Conservation (phyloP, 2,797 vertebrate species). For the Oryzias dopingdopingensis region DNA sequence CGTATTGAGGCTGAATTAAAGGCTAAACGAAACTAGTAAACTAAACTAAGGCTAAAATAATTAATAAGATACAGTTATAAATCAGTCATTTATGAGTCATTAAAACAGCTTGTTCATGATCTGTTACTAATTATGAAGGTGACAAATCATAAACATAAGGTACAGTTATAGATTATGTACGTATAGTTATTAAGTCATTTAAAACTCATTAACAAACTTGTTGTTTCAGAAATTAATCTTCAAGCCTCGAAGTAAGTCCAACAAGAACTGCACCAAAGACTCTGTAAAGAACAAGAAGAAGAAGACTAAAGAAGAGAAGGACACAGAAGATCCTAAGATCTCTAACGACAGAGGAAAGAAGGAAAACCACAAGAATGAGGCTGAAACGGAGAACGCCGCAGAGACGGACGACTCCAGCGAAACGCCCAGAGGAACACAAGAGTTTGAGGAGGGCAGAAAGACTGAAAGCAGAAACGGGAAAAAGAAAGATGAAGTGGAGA, state of each 20-base stretch:
- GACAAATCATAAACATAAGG: no score
- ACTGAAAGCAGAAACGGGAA: slow-evolving; percentile 22
- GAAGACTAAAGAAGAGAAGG: slow-evolving; percentile 60
- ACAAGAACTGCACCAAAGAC: slow-evolving; percentile 79
- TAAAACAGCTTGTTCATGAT: no score
- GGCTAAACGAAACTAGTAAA: no score
- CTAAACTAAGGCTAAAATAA: no score
- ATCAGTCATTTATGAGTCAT: no score
- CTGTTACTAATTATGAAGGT: no score
- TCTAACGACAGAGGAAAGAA: slow-evolving; percentile 49
- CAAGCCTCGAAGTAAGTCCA: slow-evolving; percentile 77
- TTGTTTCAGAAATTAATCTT: slow-evolving; percentile 82
- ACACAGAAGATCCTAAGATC: slow-evolving; percentile 63
- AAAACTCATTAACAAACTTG: slow-evolving; percentile 32
- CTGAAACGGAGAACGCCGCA: slow-evolving; percentile 12
- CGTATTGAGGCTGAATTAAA: no score
- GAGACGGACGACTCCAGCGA: slow-evolving; percentile 8
- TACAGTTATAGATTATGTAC: no score
- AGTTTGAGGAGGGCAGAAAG: slow-evolving; percentile 30
- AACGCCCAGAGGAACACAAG: slow-evolving; percentile 23
- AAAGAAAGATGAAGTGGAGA: no score
- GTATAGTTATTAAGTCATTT: slow-evolving; percentile 20
- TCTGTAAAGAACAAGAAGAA: slow-evolving; percentile 75
- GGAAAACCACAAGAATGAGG: slow-evolving; percentile 32
- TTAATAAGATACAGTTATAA: no score